Base-by-base conservation (phyloP, 2,797 vertebrate genomes). In the Sitta carolinensis region DNA sequence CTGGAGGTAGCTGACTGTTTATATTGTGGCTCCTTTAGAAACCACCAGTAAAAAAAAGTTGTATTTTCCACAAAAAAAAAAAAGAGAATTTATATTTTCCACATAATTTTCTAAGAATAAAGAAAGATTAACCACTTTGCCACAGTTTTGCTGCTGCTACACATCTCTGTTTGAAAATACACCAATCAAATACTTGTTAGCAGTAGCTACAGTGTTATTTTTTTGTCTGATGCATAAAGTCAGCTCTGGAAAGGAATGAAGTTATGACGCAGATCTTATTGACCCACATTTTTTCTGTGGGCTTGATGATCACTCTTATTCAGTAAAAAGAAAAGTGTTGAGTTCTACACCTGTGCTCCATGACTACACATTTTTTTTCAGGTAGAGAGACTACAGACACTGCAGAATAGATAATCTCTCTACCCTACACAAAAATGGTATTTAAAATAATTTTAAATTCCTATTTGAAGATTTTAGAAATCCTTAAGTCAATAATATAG, bases 261-360 rank as follows among this genome's bases (percentile, higher is more conserved):
- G 11, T 66, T 54, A 62, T 59, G 25, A 75, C 62, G 51, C 9
- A 48, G 66, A 66, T 68, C 10, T 84, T 72, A 88, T 21, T 82
- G 66, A 63, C 19, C 3, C 9, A 20, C 10, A 22, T 90, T 69
- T 93, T 10, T 76, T 69, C 52, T 81, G 32, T 54, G 63, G 32
- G 38, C 4, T 21, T 79, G 10, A 16, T 0, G 1, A 59, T 80
- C 63, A n/a, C 4, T 61, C 15, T 75, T 48, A 20, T 13, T 57
- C 5, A 0, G 6, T 50, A 47, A 63, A 74, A 91, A 45, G 2
- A 38, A 57, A 76, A 12, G 10, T 23, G 6, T 40, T 40, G 30
- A 32, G 10, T 77, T 74, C 18, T 54, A 13, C 1, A 1, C 2
- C 5, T 40, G 43, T 1, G 1, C 3, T 61, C 7, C 30, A 4